Base-by-base conservation (phyloP, 2,113 vertebrate genomes). In the Datnioides undecimradiatus region DNA sequence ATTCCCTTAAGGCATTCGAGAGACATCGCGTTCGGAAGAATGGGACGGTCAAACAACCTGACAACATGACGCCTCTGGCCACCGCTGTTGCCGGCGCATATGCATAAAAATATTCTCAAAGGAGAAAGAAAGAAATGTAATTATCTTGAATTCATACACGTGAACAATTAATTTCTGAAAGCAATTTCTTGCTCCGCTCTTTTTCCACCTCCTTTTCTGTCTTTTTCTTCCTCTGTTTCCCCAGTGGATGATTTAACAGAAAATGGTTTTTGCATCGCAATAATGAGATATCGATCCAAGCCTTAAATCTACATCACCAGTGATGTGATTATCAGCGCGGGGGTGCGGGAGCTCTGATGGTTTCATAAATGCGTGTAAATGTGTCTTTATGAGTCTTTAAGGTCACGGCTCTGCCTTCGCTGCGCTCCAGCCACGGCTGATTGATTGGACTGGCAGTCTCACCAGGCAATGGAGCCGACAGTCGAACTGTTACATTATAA, bases 231-330 rank as follows among this genome's bases (percentile, higher is more conserved):
- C 34, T 67, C 25, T 1, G 6, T 60, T 55, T 74, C 49, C n/a
- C 43, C 14, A 10, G 46, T 36, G 55, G 79, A 79, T 43, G 36
- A 82, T 78, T 82, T 59, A 58, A 49, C 58, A 85, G 71, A 89
- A 74, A 76, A 46, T 33, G 12, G 8, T 60, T 89, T 88, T 84
- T 89, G 79, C 86, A 90, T 89, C 84, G 16, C 70, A 75, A 83
- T 92, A 90, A 92, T 88, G 68, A 85, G 76, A 78, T 91, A 91
- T 91, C 55, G 87, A 93, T 91, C 71, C 4, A 33, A 19, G 57
- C 6, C 51, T 78, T 75, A 67, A 85, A 86, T 71, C 68, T 66
- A 38, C 33, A 36, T 59, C 72, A 59, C 63, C 75, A 75, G 54
- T 51, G 58, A 78, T 72, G 59, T 87, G 78, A 86, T 80, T 57